Conservation (phyloP, 2,113 vertebrate genomes). For the Budorcas taxicolor region DNA sequence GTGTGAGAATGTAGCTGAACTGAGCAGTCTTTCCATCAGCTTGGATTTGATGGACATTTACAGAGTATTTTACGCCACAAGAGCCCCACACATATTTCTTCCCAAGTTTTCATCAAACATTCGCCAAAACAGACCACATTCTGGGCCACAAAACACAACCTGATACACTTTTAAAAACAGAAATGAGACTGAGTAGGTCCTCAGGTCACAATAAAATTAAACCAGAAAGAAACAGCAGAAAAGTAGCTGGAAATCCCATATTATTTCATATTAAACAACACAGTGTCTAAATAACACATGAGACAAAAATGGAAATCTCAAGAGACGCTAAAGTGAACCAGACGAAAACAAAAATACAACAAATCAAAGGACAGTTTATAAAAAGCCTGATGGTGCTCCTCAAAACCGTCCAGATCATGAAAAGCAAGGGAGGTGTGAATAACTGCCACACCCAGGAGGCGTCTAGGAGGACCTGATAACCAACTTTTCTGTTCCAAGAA, state of each 20-base stretch:
- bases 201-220: neutral
- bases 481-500: neutral
- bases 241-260: neutral
- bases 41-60: neutral
- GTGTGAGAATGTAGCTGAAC: neutral
- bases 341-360: neutral
- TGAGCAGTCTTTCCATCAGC: neutral
- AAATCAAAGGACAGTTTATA: accelerated
- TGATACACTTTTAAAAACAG: neutral
- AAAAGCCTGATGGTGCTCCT: neutral
- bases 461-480: accelerated
- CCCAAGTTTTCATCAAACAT: neutral
- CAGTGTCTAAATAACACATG: neutral
- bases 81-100: neutral
- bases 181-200: neutral
- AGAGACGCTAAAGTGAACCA: neutral
- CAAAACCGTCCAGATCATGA: neutral
- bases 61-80: neutral
- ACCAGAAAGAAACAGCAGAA: neutral
- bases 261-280: no score
- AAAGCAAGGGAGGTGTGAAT: no score
- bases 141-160: no score
- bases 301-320: neutral
- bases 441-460: no score
- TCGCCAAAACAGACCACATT: neutral